Base-by-base conservation (phyloP, 2,888 invertebrate genomes). In the Patella ulyssiponensis region DNA sequence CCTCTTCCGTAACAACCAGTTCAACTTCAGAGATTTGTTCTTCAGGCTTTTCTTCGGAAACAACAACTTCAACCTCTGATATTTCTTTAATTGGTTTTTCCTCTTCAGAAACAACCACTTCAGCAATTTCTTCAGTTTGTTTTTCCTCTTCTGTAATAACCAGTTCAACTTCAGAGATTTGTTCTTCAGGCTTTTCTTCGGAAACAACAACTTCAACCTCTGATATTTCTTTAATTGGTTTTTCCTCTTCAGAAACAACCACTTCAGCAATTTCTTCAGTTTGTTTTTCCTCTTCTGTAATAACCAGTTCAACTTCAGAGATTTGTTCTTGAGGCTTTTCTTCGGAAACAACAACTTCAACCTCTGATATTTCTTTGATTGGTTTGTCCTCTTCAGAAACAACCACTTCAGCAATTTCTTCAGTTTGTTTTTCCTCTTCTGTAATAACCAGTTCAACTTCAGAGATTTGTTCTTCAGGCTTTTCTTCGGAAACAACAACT, bases 1-100 rank as follows among this genome's bases (percentile, higher is more conserved):
- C 14, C 80, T 58, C 58, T 20, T 58, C 58, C 1, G 58, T 77
- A 11, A 81, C 82, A 80, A 83, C 80, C 64, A 81, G 73, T 33
- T 17, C 23, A 14, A 23, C 33, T 73, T 51, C 72, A 20, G 20
- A 44, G n/a, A 51, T 44, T 56, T 51, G 71, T 15, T 27, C 20
- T 44, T 20, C 27, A 27, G n/a, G 27, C n/a, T 11, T 70, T 7
- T 23, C 44, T 51, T 44, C 58, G 14, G 17, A 5, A 11, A 58
- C 20, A n/a, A n/a, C 58, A 17, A 58, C 58, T 58, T 58, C 33
- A 4, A 7, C 56, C 72, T 69, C 74, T 12, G 71, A 52, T 33
- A 69, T 64, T 23, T 73, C 56, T 17, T 56, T 58, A 17, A 33
- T 20, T 33, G 64, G 33, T 72, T 75, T 70, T 20, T 74, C 56